Evolutionary conservation across 2,797 vertebrate genomes (phyloP).

Genomic region (Oophaga sylvatica): DNA sequence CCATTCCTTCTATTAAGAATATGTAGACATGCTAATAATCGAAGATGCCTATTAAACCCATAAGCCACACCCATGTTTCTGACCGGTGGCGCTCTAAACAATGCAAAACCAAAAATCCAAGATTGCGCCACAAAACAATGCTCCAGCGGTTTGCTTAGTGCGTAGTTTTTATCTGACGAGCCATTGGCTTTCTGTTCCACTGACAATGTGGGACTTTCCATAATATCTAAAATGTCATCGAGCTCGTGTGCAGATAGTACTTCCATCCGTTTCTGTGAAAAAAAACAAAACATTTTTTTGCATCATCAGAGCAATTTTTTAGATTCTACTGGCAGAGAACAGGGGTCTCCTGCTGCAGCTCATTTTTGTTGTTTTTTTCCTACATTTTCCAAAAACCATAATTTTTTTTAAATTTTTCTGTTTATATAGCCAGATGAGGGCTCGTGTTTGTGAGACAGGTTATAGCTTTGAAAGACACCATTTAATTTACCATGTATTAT

Average conservation of each 20-base stretch:
- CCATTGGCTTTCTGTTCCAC: constrained; percentile 40
- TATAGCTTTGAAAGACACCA: too few relatives aligned
- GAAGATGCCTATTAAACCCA: constrained; percentile 79
- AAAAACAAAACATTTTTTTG: constrained; percentile 26
- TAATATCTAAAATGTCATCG: constrained; percentile 78
- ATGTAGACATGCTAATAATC: constrained; percentile 79
- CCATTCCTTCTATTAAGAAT: constrained; percentile 70
- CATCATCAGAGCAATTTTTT: too few relatives aligned
- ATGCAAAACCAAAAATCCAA: constrained; percentile 88
- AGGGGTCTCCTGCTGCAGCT: too few relatives aligned
- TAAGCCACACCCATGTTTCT: constrained; percentile 68
- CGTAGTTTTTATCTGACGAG: constrained; percentile 28
- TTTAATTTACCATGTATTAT: too few relatives aligned
- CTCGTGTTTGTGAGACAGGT: too few relatives aligned
- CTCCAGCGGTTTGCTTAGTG: constrained; percentile 57
- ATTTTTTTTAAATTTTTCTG: too few relatives aligned
- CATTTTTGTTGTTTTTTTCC: too few relatives aligned
- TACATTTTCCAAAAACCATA: too few relatives aligned
- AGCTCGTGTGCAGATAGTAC: constrained; percentile 84
- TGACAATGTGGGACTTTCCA: constrained; percentile 61
- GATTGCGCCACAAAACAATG: constrained; percentile 67
- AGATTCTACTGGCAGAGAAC: too few relatives aligned
- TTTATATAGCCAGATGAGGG: too few relatives aligned
- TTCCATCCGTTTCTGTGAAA: constrained; percentile 76
- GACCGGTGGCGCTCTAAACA: constrained; percentile 77